phyloP scores from a whole-genome alignment of 2,797 vertebrate species.

The Eutrigla gurnardus region DNA sequence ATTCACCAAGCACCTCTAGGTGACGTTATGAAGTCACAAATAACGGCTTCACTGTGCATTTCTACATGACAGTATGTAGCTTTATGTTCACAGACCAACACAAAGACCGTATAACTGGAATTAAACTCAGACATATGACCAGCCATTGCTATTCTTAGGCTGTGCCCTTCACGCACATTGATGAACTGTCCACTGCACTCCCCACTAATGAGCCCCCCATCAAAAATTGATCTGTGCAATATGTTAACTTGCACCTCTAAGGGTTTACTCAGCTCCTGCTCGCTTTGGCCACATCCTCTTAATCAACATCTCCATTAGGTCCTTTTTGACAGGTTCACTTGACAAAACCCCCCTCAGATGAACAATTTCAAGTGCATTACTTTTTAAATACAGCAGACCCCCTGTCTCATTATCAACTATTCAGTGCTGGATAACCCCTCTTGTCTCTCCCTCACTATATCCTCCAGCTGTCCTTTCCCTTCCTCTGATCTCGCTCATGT shows the following conservation, averaged over 20 bases:
- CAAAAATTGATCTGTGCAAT: conserved; percentile 74
- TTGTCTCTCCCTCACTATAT: conserved; percentile 3
- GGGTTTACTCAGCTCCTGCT: conserved; percentile 34
- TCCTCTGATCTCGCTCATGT: conserved; percentile 32
- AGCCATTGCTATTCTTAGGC: conserved; percentile 66
- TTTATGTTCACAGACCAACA: conserved; percentile 8
- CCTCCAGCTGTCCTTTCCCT: conserved; percentile 22
- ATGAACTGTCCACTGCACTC: conserved; percentile 71
- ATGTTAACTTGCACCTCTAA: conserved; percentile 60
- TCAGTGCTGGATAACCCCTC: conserved; percentile 24
- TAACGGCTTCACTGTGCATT: background rate
- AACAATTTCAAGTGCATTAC: conserved; percentile 35
- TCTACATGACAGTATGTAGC: background rate
- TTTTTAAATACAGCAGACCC: conserved; percentile 54
- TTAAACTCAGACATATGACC: conserved; percentile 36
- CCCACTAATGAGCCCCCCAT: conserved; percentile 73
- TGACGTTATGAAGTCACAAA: no score
- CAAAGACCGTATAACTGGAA: conserved; percentile 9
- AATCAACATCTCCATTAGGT: conserved; percentile 48
- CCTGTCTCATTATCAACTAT: conserved; percentile 52
- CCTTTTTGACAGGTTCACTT: conserved; percentile 50
- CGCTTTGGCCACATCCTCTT: conserved; percentile 45
- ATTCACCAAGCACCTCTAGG: no score
- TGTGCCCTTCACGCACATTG: conserved; percentile 72
- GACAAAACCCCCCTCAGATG: conserved; percentile 44